These are phyloP conservation scores for Ceryle rudis DNA, from an alignment of 2,797 vertebrate genomes.

Conservation along the genomic window DNA sequence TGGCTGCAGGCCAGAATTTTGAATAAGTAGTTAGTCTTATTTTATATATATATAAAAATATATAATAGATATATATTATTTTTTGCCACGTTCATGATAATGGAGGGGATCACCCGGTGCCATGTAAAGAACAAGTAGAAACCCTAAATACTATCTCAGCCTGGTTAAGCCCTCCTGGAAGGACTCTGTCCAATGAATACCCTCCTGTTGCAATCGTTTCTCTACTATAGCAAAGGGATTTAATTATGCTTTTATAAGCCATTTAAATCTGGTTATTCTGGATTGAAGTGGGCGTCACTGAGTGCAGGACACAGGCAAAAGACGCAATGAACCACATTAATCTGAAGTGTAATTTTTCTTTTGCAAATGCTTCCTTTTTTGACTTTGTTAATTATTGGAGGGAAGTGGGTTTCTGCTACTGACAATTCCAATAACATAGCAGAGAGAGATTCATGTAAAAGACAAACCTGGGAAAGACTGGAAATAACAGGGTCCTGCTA, in stretches of 20 bases:
- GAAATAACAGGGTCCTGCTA: neutral
- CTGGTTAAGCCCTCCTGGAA: neutral
- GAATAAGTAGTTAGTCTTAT: neutral
- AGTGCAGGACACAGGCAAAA: neutral
- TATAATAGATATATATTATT: neutral
- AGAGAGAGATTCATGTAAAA: neutral
- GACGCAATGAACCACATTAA: neutral
- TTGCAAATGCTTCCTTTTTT: neutral
- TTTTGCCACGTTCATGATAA: neutral
- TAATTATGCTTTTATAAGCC: slow-evolving; percentile 8
- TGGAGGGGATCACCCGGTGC: neutral
- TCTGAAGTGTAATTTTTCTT: neutral
- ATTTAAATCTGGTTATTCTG: slow-evolving; percentile 30
- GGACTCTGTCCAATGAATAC: neutral
- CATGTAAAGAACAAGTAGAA: neutral
- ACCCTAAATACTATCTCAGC: neutral
- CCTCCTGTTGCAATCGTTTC: neutral
- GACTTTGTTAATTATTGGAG: neutral
- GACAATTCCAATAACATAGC: neutral
- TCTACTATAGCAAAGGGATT: neutral
- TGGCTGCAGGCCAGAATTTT: neutral
- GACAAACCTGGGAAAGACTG: neutral
- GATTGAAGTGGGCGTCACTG: neutral
- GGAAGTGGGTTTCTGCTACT: neutral
- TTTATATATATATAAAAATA: neutral